Conservation (phyloP, 2,888 invertebrate genomes). For the Pristionchus fissidentatus region DNA sequence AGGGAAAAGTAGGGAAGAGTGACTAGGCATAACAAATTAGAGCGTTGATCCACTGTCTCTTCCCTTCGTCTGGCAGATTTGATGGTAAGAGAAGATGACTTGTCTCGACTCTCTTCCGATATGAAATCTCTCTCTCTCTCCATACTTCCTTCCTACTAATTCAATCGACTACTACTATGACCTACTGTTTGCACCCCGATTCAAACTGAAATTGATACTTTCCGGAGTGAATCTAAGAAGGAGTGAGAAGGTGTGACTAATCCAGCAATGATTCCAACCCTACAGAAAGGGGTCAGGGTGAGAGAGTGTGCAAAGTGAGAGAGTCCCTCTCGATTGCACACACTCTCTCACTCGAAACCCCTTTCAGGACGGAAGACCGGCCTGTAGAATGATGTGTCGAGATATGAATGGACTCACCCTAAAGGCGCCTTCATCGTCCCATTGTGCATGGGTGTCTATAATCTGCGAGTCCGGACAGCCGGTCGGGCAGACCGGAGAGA, state of each 20-base stretch:
- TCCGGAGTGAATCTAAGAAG: too few relatives aligned
- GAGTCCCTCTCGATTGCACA: neutral
- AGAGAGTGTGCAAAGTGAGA: too few relatives aligned
- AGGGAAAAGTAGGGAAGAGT: constrained; percentile 15
- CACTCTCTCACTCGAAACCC: neutral
- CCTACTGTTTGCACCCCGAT: neutral
- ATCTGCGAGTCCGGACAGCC: neutral
- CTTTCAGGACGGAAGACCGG: neutral
- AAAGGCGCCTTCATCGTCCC: neutral
- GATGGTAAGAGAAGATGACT: constrained; percentile 40
- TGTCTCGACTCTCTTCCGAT: neutral
- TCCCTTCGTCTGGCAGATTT: neutral
- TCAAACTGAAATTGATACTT: too few relatives aligned
- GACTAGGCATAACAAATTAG: constrained; percentile 37
- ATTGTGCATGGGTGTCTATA: constrained; percentile 16
- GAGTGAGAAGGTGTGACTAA: too few relatives aligned
- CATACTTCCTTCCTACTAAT: constrained; percentile 40
- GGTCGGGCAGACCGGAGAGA: constrained; percentile 7
- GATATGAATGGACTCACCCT: neutral
- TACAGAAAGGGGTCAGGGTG: too few relatives aligned
- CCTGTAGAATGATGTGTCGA: too few relatives aligned
- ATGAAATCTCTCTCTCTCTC: too few relatives aligned
- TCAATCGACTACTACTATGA: constrained; percentile 34
- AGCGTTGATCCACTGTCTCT: constrained; percentile 3
- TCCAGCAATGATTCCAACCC: too few relatives aligned